Conservation (phyloP, 2,113 vertebrate species). For the Taurulus bubalis region DNA sequence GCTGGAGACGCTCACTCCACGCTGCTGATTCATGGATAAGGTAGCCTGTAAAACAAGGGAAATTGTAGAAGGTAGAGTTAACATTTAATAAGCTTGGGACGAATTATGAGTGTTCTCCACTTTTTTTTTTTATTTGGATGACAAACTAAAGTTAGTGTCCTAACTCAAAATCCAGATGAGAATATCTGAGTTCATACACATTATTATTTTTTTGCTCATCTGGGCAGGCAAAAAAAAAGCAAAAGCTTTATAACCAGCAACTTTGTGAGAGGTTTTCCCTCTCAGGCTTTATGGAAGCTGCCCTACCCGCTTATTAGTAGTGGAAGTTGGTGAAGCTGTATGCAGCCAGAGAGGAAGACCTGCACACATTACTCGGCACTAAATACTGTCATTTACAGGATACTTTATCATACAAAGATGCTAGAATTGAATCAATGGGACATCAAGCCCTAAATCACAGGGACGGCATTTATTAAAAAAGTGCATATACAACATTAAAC, state of each 20-base stretch:
- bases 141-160: too few relatives aligned
- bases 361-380: not conserved
- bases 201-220: too few relatives aligned
- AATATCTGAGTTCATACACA: too few relatives aligned
- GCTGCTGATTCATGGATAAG: conserved; percentile 94
- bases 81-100: not conserved
- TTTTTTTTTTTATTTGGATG: too few relatives aligned
- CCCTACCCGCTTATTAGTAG: too few relatives aligned
- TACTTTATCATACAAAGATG: not conserved
- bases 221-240: too few relatives aligned
- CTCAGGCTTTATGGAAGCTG: too few relatives aligned
- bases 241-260: too few relatives aligned
- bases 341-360: not conserved
- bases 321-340: not conserved
- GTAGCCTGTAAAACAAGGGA: conserved; percentile 84
- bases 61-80: not conserved
- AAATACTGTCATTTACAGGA: not conserved
- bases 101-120: not conserved
- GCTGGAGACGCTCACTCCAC: conserved; percentile 91
- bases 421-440: not conserved
- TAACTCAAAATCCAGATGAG: too few relatives aligned
- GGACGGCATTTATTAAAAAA: not conserved
- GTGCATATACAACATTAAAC: not conserved
- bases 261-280: too few relatives aligned
- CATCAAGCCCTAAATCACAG: not conserved